Evolutionary conservation across 2,797 vertebrate species (phyloP).

Genomic region (Pseudochromis fuscus): DNA sequence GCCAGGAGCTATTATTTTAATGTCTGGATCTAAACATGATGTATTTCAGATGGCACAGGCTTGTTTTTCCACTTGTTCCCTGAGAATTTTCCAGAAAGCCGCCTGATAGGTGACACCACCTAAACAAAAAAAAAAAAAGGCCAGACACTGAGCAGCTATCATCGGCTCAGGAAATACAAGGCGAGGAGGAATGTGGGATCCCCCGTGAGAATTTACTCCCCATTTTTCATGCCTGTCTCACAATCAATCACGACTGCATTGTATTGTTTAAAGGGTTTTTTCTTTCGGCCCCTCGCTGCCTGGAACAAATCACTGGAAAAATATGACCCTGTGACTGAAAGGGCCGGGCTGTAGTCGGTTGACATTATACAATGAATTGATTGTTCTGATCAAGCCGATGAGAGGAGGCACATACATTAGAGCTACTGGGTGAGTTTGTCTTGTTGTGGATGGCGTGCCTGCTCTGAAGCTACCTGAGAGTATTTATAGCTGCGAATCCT

Average conservation of each 20-base stretch:
- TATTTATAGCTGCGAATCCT: constrained; percentile 40
- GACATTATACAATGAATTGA: constrained; percentile 60
- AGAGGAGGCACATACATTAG: constrained; percentile 8
- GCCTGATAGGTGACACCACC: constrained; percentile 33
- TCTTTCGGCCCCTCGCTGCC: neutral
- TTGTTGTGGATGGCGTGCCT: constrained; percentile 8
- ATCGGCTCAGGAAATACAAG: constrained; percentile 15
- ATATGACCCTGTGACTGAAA: constrained; percentile 37
- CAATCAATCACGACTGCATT: constrained; percentile 57
- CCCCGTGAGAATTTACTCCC: constrained; percentile 45
- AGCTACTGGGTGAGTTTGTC: constrained; percentile 22
- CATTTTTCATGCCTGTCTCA: constrained; percentile 49
- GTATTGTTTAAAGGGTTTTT: constrained; percentile 36
- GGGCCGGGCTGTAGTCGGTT: constrained; percentile 19
- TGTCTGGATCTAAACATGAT: constrained; percentile 29
- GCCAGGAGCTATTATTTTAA: constrained; percentile 18
- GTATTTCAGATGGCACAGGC: constrained; percentile 24
- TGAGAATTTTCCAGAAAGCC: constrained; percentile 2
- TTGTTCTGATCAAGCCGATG: constrained; percentile 35
- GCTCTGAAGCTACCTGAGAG: constrained; percentile 35
- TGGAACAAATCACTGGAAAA: constrained; percentile 59
- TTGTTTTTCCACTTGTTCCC: neutral
- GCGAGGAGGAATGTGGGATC: constrained; percentile 40
- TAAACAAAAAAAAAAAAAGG: constrained; percentile 33
- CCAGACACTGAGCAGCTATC: neutral